A percentile compares a stretch with the other conserved stretches of the same genome.
phyloP scores from a whole-genome alignment of 2,113 vertebrate species.

The Pituophis catenifer region DNA sequence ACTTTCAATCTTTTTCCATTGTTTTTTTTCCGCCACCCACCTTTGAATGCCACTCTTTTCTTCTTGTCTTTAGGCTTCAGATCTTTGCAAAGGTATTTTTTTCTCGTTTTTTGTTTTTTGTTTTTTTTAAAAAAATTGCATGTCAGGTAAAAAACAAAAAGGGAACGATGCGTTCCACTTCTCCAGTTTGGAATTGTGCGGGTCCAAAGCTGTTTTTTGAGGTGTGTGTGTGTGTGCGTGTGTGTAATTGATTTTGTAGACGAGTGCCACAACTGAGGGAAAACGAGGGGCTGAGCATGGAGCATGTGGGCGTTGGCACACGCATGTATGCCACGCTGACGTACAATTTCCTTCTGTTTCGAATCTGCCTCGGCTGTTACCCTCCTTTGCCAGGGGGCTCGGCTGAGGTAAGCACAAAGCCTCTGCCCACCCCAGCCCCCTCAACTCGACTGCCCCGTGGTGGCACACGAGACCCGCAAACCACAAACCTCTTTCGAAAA shows the following conservation, averaged over 20 bases:
- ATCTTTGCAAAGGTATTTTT: constrained; percentile 30
- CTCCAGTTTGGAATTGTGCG: not conserved
- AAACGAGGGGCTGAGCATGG: not conserved
- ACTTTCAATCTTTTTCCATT: not conserved
- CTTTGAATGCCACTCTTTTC: fast-evolving
- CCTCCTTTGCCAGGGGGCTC: constrained; percentile 24
- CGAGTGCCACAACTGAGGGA: not conserved
- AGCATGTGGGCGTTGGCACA: not conserved
- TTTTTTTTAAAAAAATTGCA: no score
- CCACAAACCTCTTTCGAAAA: not conserved
- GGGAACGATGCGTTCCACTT: constrained; percentile 1
- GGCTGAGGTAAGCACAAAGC: not conserved
- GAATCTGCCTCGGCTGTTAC: not conserved
- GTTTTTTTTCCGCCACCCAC: not conserved
- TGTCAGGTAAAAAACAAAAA: not conserved
- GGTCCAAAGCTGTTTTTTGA: not conserved
- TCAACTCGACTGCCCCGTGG: not conserved
- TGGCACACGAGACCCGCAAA: not conserved
- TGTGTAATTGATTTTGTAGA: not conserved
- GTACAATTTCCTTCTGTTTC: not conserved
- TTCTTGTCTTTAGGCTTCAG: not conserved
- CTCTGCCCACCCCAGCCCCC: fast-evolving
- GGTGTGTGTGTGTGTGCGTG: no score
- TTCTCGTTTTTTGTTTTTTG: no score
- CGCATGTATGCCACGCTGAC: not conserved